Percentiles rank a stretch among this genome's conserved stretches.
Conservation (phyloP, 2,888 invertebrate species). For the Schizotus pectinicornis region DNA sequence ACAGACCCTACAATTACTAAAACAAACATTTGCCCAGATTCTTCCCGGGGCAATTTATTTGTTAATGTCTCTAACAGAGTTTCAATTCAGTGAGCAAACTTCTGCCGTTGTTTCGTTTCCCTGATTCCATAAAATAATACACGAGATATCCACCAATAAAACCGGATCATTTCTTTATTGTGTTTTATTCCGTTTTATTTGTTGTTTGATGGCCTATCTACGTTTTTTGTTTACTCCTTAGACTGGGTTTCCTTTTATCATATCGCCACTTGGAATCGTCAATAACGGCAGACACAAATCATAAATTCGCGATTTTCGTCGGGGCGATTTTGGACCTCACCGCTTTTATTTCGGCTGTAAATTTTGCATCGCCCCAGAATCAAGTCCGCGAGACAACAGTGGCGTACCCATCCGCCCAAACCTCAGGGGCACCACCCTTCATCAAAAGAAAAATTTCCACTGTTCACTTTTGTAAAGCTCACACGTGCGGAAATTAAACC, state of each 20-base stretch:
- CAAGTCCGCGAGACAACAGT: too few relatives aligned
- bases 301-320: background rate
- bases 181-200: constrained; percentile 14
- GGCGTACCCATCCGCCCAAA: too few relatives aligned
- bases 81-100: constrained; percentile 22
- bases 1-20: constrained; percentile 35
- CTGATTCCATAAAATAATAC: constrained; percentile 12
- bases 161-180: constrained; percentile 18
- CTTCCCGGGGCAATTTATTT: constrained; percentile 37
- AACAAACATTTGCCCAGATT: constrained; percentile 40
- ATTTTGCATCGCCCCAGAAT: too few relatives aligned
- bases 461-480: too few relatives aligned
- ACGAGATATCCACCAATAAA: constrained; percentile 1
- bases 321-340: too few relatives aligned
- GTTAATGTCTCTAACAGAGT: constrained; percentile 25
- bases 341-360: too few relatives aligned
- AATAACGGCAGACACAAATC: constrained; percentile 9
- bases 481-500: too few relatives aligned
- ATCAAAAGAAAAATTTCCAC: too few relatives aligned
- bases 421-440: too few relatives aligned
- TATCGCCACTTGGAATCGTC: constrained; percentile 7
- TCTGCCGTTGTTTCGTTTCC: constrained; percentile 19
- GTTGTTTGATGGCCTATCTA: constrained; percentile 14
- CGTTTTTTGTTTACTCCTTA: constrained; percentile 1
- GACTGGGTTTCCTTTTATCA: constrained; percentile 6